Base-by-base conservation (phyloP, 2,797 vertebrate species). In the Chelonia mydas region DNA sequence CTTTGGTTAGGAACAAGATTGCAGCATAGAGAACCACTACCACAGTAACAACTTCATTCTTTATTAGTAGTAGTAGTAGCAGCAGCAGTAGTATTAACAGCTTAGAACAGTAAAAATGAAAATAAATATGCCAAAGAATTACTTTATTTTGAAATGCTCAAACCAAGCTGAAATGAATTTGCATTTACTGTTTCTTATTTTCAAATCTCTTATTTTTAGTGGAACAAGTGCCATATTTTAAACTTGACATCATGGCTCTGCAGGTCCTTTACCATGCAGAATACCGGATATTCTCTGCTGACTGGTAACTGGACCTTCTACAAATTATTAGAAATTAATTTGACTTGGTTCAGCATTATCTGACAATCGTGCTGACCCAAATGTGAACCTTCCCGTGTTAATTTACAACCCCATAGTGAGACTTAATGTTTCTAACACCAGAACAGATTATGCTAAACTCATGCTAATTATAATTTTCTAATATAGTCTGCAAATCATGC, bases 291-390 rank as follows among this genome's bases (percentile, higher is more conserved):
- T 97, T 95, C 78, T 91, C 87, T 47, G 59, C 92, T 91, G 86
- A 97, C 81, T 89, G n/a, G 54, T 77, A 90, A 76, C 87, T 91
- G 83, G 82, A 92, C 76, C 11, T 93, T 96, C 84, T 80, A 94
- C 84, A 96, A 96, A 94, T 96, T 74, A 90, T 92, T 95, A 93
- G 95, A 92, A 97, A 96, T 90, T 97, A 97, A 97, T 98, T 97
- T 97, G 96, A 96, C 93, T 97, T 93, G 81, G 89, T 97, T 97
- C 97, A 96, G 83, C 96, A 97, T 97, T 96, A 97, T 95, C 96
- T 96, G 95, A 97, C 97, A 97, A 97, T 95, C 31, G 21, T 90
- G 76, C 87, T 97, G 96, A 97, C 90, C 84, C 68, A 78, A 15
- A 6, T 11, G 6, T 95, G 97, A 98, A 98, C 92, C 74, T 96